phyloP scores from a whole-genome alignment of 1,140 invertebrate species.

The Liolophura sinensis region DNA sequence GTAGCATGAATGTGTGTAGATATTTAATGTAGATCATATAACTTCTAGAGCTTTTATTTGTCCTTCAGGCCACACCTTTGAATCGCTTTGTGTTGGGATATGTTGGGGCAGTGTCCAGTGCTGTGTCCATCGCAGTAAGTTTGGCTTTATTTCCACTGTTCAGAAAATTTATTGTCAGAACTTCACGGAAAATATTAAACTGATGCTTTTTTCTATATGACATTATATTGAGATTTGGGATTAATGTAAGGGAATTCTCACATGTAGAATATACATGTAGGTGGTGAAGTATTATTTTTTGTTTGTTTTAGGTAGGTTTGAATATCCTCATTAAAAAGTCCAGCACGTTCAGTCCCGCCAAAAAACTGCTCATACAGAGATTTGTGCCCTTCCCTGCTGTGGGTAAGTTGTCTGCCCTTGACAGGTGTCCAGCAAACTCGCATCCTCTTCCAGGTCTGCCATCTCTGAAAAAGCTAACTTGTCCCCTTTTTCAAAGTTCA shows the following conservation, averaged over 20 bases:
- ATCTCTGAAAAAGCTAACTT: too few species aligned
- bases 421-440: too few species aligned
- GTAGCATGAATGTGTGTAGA: too few species aligned
- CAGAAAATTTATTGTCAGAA: too few species aligned
- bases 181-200: too few species aligned
- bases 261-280: background rate
- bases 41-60: background rate
- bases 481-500: too few species aligned
- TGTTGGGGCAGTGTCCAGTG: slow-evolving; percentile 56
- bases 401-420: slow-evolving; percentile 37
- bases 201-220: too few species aligned
- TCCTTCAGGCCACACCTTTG: slow-evolving; percentile 57
- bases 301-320: slow-evolving; percentile 50
- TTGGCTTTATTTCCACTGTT: slow-evolving; percentile 1
- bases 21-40: too few species aligned
- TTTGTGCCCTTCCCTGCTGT: slow-evolving; percentile 64
- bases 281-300: slow-evolving; percentile 10
- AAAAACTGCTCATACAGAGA: slow-evolving; percentile 59
- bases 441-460: too few species aligned
- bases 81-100: slow-evolving; percentile 60
- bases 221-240: too few species aligned
- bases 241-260: too few species aligned
- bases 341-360: slow-evolving; percentile 52
- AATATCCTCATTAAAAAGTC: slow-evolving; percentile 57
- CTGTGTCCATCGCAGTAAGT: slow-evolving; percentile 58